Base-by-base conservation (phyloP, 2,113 vertebrate species). In the Otocyon megalotis region DNA sequence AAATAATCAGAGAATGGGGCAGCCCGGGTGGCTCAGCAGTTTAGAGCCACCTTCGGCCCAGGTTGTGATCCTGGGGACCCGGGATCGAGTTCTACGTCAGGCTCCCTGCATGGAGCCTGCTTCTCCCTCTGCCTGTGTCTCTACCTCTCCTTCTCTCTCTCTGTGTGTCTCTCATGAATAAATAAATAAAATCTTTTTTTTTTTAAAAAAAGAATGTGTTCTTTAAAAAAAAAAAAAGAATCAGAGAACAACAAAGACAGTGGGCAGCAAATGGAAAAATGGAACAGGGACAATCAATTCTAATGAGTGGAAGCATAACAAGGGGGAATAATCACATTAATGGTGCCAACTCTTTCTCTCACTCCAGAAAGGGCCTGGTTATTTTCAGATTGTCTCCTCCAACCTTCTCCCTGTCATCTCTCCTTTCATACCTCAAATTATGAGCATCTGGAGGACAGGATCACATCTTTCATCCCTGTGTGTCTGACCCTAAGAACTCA, bases 311-410 rank as follows among this genome's bases (percentile, higher is more conserved):
- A 32, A 50, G 60, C 9, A 35, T 11, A 74, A 19, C 81, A 20
- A 22, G 5, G 2, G 19, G 67, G 11, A 24, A 5, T 26, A 26
- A 3, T 35, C 60, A 53, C 6, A 54, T 22, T 2, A 2, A 0
- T 4, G 35, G 8, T 13, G 13, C 10, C 35, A 76, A 20, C 6
- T 63, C 74, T 69, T 76, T 24, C 28, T 74, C 50, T 76, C 22
- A 5, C 16, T 87, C 19, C 17, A 72, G 30, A 95, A 83, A 77
- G 37, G 4, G 19, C 7, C 1, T 30, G 3, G 0, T 37, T 54
- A 90, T 60, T 65, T 91, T 79, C 56, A 37, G 50, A 63, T 8
- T 20, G 35, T 88, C 20, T 32, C 30, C 22, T 62, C 30, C 13
- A 65, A 13, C n/a, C 9, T 94, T 69, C 24, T 77, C 13, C 90